Evolutionary conservation across 2,797 vertebrate species (phyloP), one percentile per base, ranked within the genome.

Genomic region (Spatula clypeata): DNA sequence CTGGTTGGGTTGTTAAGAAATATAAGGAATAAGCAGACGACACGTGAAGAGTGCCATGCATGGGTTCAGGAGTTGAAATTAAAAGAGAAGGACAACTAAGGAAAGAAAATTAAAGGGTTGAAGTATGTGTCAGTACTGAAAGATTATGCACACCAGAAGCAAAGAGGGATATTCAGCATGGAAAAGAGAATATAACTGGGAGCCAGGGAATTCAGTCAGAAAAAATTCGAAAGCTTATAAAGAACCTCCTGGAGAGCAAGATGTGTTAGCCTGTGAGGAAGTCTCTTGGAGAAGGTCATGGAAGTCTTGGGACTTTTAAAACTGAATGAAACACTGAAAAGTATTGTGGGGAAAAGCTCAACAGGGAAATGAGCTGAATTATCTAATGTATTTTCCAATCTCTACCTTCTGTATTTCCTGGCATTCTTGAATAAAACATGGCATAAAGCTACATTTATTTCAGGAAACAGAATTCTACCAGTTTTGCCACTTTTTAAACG

Each of bases 251-350:
- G 90, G 86, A 94, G 83, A 55, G 95, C 77, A 85, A 95, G 92
- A 95, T 94, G 58, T 90, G 71, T 97, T 94, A 90, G 93, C 57
- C 65, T 94, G 83, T 3, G 11, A 93, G 77, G 76, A 94, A 95
- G 36, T 94, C 91, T 93, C 95, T 85, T 12, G 1, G 65, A 13
- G 27, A 88, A 90, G 82, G 83, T 95, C 93, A 96, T 71, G 49
- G 74, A 97, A 96, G 90, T 80, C 92, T 87, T 92, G 93, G 90
- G 94, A 97, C 95, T 95, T 95, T 93, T 97, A 95, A 97, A 96
- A 96, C 57, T 80, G 91, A 94, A 92, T 95, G 93, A 96, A 95
- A 95, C 93, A 95, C 94, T 94, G 77, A 91, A 91, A 85, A 14
- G 61, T 47, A 87, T 80, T 93, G 77, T 92, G 57, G 53, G 80